phyloP scores from a whole-genome alignment of 2,113 vertebrate genomes.

The Cochlearius cochlearius region DNA sequence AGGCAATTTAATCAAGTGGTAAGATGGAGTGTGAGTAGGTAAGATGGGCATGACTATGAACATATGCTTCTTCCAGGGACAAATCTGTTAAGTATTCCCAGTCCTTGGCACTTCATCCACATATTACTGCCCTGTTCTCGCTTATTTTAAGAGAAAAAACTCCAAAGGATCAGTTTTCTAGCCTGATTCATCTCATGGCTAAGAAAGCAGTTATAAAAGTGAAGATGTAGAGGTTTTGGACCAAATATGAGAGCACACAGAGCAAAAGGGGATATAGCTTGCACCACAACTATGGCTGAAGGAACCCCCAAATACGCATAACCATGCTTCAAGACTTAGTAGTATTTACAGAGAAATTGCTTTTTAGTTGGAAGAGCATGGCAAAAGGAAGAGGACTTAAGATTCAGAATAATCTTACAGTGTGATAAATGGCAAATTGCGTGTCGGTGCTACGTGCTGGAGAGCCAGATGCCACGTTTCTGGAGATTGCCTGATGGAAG shows the following conservation, averaged over 20 bases:
- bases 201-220: background rate
- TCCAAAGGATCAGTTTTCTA: background rate
- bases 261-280: background rate
- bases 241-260: accelerated
- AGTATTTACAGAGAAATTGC: background rate
- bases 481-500: background rate
- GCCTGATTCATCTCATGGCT: background rate
- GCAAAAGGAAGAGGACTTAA: background rate
- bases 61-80: background rate
- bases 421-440: background rate
- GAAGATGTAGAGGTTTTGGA: background rate
- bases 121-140: background rate
- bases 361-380: background rate
- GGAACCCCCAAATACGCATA: accelerated
- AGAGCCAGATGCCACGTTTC: accelerated
- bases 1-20: background rate
- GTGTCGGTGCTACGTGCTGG: accelerated
- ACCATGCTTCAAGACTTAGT: accelerated
- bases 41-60: background rate
- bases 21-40: background rate
- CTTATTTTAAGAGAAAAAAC: background rate
- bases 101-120: background rate
- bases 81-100: background rate
- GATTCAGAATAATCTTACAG: background rate
- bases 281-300: background rate